Evolutionary conservation across 2,797 vertebrate species (phyloP).

Genomic region (Pelobates cultripes): DNA sequence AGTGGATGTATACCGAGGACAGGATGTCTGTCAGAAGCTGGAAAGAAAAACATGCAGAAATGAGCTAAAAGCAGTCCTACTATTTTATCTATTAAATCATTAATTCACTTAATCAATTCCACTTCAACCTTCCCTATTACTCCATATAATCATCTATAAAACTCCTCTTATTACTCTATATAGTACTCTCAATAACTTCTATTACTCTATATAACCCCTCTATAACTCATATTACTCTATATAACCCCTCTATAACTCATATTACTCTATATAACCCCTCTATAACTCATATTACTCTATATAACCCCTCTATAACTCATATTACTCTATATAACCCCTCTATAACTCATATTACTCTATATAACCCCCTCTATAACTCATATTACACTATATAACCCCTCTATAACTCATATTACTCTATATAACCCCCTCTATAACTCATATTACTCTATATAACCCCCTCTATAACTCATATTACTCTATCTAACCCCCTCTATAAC

Average conservation of each 20-base stretch:
- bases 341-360: neutral
- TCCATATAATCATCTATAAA: neutral
- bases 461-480: neutral
- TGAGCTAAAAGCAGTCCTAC: neutral
- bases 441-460: neutral
- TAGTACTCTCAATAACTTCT: too few relatives aligned
- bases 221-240: neutral
- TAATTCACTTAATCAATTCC: too few relatives aligned
- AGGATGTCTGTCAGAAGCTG: slow-evolving; percentile 12
- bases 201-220: too few relatives aligned
- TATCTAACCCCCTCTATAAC: neutral
- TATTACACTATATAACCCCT: too few relatives aligned
- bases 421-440: neutral
- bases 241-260: neutral
- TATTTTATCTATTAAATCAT: too few relatives aligned
- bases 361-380: too few relatives aligned
- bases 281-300: too few relatives aligned
- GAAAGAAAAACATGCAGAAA: neutral
- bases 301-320: too few relatives aligned
- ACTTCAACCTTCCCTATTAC: too few relatives aligned
- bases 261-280: neutral
- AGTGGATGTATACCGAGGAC: neutral
- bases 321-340: too few relatives aligned
- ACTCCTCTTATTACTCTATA: neutral
- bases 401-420: neutral